Evolutionary conservation across 1,140 invertebrate species (phyloP), one percentile per base, ranked within the genome.

Genomic region (Diploscapter pachys): DNA sequence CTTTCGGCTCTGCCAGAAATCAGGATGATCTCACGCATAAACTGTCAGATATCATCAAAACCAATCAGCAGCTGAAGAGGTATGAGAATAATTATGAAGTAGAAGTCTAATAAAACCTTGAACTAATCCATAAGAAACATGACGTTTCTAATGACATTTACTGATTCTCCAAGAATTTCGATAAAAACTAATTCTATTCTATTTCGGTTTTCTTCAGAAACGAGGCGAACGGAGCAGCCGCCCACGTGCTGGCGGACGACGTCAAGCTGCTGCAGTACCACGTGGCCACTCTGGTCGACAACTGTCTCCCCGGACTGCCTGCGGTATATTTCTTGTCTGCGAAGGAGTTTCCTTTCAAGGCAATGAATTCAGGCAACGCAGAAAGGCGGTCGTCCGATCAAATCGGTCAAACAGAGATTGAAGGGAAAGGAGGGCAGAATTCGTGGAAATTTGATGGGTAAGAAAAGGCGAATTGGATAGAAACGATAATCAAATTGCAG

Each of bases 21-120:
- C 91, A 91, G 87, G 97, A 99, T 86, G 97, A 99, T 90, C 90
- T 99, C 77, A 99, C 97, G 0, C 95, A 99, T 86, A 99, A 99
- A 88, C 88, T 99, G 8, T 91, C 96, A 0, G 97, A 99, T 86
- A 99, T 99, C 59, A 94, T 99, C 55, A 99, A 99, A 89, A 90
- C 93, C 2, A 99, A 99, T 86, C 98, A 98, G 87, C 95, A 99
- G 86, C 86, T 99, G 49, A 89, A 83, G 80, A 78, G 66, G 81
- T 82, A 31, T 3, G 31, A 72, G 31, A 31, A 31, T 56, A 9
- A 5, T 73, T 68, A 75, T 3, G 53, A 8, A 51, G n/a, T 72
- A 51, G 53, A 31, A 3, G n/a, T 50, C 75, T 5, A 50, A 72
- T 5, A 74, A 72, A 13, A 75, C 11, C 3, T 11, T 75, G 8